A percentile compares a stretch with the other conserved stretches of the same genome.
Conservation (phyloP, 2,888 invertebrate genomes). For the Cephus rjabovi region DNA sequence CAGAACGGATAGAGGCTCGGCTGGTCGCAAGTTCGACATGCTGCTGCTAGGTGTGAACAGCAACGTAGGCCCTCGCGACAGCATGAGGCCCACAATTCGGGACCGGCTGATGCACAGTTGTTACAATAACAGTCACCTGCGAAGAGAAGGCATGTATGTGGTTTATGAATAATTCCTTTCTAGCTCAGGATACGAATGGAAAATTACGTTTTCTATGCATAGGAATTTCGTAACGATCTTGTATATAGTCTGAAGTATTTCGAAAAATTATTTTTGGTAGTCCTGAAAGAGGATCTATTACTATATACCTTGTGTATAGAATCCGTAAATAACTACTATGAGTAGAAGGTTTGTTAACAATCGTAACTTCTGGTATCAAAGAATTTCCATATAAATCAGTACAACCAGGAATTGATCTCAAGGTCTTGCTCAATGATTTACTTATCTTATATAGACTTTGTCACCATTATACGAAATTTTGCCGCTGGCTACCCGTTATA, state of each 20-base stretch:
- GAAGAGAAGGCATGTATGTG: neutral
- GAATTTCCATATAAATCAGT: neutral
- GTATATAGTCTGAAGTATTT: neutral
- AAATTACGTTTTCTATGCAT: neutral
- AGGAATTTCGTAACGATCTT: neutral
- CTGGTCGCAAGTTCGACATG: constrained; percentile 63
- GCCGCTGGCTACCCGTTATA: neutral
- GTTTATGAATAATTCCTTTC: neutral
- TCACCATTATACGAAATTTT: neutral
- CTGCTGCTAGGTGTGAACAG: constrained; percentile 63
- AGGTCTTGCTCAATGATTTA: neutral
- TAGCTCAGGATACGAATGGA: too few relatives aligned
- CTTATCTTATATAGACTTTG: neutral
- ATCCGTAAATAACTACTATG: neutral
- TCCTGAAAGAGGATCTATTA: neutral
- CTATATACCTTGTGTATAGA: neutral
- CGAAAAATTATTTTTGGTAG: neutral
- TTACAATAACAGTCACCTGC: constrained; percentile 65
- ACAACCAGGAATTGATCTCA: neutral
- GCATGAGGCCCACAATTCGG: constrained; percentile 63
- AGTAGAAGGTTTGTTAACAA: neutral
- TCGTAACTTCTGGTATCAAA: neutral
- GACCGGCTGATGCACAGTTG: constrained; percentile 58
- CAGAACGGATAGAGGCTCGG: constrained; percentile 61
- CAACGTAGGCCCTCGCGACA: constrained; percentile 62